Base-by-base conservation (phyloP, 2,113 vertebrate species). In the Haemorhous mexicanus region DNA sequence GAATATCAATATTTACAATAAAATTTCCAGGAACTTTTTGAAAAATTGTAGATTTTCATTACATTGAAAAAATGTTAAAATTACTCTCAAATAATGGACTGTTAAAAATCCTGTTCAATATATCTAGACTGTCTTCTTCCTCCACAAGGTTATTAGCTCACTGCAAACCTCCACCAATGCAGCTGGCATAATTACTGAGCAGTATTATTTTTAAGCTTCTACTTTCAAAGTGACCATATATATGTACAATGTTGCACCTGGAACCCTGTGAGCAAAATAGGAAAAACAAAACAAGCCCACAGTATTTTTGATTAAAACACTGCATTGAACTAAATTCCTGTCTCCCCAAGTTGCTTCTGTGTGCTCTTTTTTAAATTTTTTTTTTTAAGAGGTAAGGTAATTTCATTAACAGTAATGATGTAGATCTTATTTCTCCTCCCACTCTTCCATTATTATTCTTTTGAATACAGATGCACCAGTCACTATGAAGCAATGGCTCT, bases 181-280 rank as follows among this genome's bases (percentile, higher is more conserved):
- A 89, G 93, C 70, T 70, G 90, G 80, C 76, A 83, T 89, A 96
- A 93, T 94, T 80, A 94, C 80, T 85, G 84, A 93, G 70, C 83
- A 81, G 77, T 7, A 4, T 44, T 85, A 56, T 24, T 93, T 56
- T 85, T 84, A 93, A 95, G 91, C 37, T 68, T 85, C 53, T 90
- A 82, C 72, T 94, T 96, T 92, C 67, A 58, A 93, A 95, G 58
- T 97, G 93, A 94, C 83, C 76, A 82, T 76, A 33, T 81, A 69
- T 85, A 87, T 89, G 87, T 63, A 92, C 82, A 93, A 63, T 16
- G 16, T 63, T 79, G 55, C 61, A 90, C 50, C 90, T 97, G 90
- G 58, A 92, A 72, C 61, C 59, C 59, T 44, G 44, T 46, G 67
- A 95, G 83, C 62, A 87, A 90, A 72, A 90, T 6, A 76, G 39